phyloP scores from a whole-genome alignment of 92 coral and sea anemone genomes.

The Metridium senile region DNA sequence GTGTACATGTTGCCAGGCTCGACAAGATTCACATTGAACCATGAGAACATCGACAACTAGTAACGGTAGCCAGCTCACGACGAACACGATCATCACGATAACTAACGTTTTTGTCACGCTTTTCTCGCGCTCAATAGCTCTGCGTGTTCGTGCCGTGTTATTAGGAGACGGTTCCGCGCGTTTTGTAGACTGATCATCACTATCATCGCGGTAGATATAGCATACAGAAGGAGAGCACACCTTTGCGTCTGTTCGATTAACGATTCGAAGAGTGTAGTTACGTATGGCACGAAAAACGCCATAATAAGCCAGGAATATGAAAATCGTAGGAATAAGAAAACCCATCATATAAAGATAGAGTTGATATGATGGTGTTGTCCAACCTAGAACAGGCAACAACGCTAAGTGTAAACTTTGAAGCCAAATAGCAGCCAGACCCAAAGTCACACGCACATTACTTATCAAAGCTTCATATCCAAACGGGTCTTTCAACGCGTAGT shows the following conservation, averaged over 20 bases:
- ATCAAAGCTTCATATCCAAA: conserved; percentile 54
- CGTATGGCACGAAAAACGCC: conserved; percentile 58
- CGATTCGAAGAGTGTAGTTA: conserved; percentile 42
- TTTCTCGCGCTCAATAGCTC: conserved; percentile 62
- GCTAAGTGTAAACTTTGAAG: conserved; percentile 48
- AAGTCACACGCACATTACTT: conserved; percentile 36
- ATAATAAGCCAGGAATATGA: conserved; percentile 49
- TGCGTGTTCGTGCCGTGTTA: conserved; percentile 1
- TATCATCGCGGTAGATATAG: neutral
- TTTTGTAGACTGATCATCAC: neutral
- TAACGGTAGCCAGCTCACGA: conserved; percentile 69
- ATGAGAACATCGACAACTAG: conserved; percentile 55
- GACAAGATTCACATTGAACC: conserved; percentile 64
- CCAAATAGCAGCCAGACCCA: conserved; percentile 59
- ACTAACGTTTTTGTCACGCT: conserved; percentile 70
- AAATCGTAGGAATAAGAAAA: conserved; percentile 45
- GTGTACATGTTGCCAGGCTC: conserved; percentile 35
- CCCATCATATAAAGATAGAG: conserved; percentile 70
- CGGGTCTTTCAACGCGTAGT: conserved; percentile 67
- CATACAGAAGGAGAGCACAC: neutral
- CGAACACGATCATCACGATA: conserved; percentile 52
- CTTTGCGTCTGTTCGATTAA: conserved; percentile 10
- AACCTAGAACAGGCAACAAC: conserved; percentile 59
- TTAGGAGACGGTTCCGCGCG: neutral
- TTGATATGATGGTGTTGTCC: conserved; percentile 62